A percentile compares a stretch with the other conserved stretches of the same genome.
Conservation (phyloP, 2,888 invertebrate genomes). For the Sympetrum striolatum region DNA sequence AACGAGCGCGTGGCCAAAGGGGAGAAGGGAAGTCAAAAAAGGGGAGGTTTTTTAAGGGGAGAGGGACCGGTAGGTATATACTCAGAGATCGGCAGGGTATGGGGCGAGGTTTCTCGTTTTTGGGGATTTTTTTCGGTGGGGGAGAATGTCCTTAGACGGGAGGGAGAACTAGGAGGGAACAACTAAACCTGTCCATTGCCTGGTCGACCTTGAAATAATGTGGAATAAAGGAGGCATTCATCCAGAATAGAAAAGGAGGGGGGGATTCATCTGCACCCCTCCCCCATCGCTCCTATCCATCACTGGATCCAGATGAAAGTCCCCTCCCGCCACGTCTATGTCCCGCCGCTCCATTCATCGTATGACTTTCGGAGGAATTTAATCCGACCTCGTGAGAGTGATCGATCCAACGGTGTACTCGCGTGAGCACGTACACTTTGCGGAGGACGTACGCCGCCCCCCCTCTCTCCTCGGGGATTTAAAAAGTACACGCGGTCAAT, state of each 20-base stretch:
- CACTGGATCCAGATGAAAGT: background rate
- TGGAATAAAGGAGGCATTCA: slow-evolving; percentile 36
- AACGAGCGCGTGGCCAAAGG: background rate
- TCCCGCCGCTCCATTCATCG: too few species aligned
- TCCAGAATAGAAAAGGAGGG: background rate
- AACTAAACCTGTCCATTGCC: slow-evolving; percentile 41
- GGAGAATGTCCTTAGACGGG: background rate
- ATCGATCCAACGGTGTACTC: too few species aligned
- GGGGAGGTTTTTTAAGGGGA: background rate
- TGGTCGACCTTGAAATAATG: slow-evolving; percentile 41
- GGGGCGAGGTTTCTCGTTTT: background rate
- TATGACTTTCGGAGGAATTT: too few species aligned
- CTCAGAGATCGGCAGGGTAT: background rate
- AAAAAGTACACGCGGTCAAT: too few species aligned
- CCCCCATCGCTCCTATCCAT: background rate
- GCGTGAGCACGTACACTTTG: too few species aligned
- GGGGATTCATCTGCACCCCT: slow-evolving; percentile 25
- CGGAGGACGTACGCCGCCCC: too few species aligned
- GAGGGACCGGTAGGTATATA: background rate
- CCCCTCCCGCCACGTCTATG: background rate
- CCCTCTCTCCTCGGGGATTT: too few species aligned
- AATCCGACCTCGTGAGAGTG: too few species aligned
- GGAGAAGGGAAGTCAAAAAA: background rate
- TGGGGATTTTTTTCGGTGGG: background rate
- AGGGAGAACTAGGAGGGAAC: background rate